phyloP scores from a whole-genome alignment of 2,113 vertebrate genomes.

The Clarias magur region DNA sequence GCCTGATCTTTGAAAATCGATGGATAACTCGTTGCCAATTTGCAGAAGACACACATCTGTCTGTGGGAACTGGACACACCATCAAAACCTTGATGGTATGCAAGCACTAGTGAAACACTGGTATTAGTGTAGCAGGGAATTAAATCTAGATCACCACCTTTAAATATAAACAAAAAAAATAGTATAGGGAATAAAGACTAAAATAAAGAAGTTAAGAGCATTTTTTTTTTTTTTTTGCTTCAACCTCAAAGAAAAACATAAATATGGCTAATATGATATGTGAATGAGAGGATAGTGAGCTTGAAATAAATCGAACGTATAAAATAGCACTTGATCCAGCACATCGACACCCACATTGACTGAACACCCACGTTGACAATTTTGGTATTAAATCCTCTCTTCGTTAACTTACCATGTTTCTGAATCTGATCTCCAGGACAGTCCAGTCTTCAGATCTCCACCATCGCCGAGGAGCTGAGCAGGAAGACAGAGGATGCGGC shows the following conservation, averaged over 20 bases:
- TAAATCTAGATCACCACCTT: not conserved
- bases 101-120: too few relatives aligned
- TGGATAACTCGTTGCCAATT: too few relatives aligned
- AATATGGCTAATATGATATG: not conserved
- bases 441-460: constrained; percentile 90
- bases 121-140: not conserved
- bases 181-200: not conserved
- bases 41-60: too few relatives aligned
- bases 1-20: too few relatives aligned
- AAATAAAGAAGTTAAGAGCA: not conserved
- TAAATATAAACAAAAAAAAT: not conserved
- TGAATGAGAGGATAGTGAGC: not conserved
- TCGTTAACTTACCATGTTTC: not conserved
- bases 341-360: not conserved
- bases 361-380: not conserved
- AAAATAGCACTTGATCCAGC: not conserved
- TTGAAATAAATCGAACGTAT: not conserved
- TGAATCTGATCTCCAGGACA: constrained; percentile 71
- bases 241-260: not conserved
- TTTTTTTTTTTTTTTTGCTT: not conserved
- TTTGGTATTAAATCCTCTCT: not conserved
- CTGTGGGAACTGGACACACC: too few relatives aligned
- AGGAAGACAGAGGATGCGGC: constrained; percentile 95
- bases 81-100: too few relatives aligned
- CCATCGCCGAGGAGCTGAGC: constrained; percentile 89